Conservation (phyloP, 2,888 invertebrate genomes). For the Neuroscelio doddi region DNA sequence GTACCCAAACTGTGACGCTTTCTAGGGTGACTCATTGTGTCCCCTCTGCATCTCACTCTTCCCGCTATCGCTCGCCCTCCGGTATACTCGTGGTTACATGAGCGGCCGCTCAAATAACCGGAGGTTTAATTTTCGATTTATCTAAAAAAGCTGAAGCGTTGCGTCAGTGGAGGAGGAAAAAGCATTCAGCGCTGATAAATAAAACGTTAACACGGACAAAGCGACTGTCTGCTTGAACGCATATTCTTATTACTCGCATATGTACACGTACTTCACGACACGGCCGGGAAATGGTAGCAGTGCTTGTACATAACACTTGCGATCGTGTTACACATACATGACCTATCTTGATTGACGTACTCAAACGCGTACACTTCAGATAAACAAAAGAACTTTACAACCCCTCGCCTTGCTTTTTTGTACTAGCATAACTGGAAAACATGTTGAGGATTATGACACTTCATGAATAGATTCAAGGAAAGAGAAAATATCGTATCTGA, state of each 20-base stretch:
- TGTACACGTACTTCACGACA: slow-evolving; percentile 30
- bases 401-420: slow-evolving; percentile 42
- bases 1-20: too few relatives aligned
- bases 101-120: too few relatives aligned
- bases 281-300: slow-evolving; percentile 23
- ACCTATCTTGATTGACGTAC: slow-evolving; percentile 29
- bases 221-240: slow-evolving; percentile 54
- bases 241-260: slow-evolving; percentile 57
- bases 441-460: slow-evolving; percentile 37
- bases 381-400: slow-evolving; percentile 43
- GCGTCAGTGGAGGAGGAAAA: slow-evolving; percentile 53
- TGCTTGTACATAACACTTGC: slow-evolving; percentile 26
- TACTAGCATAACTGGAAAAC: slow-evolving; percentile 29
- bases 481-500: too few relatives aligned
- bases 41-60: too few relatives aligned
- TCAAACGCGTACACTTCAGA: slow-evolving; percentile 45
- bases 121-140: slow-evolving; percentile 44
- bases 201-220: slow-evolving; percentile 62
- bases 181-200: slow-evolving; percentile 68
- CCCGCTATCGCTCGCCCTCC: too few relatives aligned
- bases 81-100: too few relatives aligned
- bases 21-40: too few relatives aligned
- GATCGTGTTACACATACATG: slow-evolving; percentile 38
- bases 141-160: slow-evolving; percentile 42
- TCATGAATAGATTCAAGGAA: too few relatives aligned